Evolutionary conservation across 2,113 vertebrate species (phyloP).

Genomic region (Falcunculus frontatus): DNA sequence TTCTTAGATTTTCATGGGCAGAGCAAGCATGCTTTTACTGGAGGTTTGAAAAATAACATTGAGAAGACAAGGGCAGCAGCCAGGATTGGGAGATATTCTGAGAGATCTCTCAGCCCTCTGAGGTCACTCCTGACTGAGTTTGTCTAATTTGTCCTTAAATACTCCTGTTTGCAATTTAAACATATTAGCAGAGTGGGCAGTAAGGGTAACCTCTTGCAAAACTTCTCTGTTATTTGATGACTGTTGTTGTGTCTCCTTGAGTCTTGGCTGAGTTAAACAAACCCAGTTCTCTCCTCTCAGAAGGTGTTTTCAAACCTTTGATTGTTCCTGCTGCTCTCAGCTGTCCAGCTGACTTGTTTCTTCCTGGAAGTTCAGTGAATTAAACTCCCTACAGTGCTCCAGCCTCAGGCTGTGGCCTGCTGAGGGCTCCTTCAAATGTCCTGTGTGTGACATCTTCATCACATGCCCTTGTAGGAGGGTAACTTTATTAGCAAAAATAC

Average conservation of each 20-base stretch:
- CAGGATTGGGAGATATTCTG: not conserved
- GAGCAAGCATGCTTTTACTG: not conserved
- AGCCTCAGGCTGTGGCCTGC: not conserved
- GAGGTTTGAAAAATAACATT: not conserved
- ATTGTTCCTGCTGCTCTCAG: not conserved
- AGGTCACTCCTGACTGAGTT: not conserved
- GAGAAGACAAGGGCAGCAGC: not conserved
- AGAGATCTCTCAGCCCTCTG: not conserved
- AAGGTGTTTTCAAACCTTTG: conserved; percentile 1
- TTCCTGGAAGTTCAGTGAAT: not conserved
- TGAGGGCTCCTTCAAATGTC: not conserved
- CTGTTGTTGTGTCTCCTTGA: not conserved
- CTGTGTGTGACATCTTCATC: not conserved
- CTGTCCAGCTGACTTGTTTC: not conserved
- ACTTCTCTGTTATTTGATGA: not conserved
- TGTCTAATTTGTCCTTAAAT: not conserved
- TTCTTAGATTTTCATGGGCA: not conserved
- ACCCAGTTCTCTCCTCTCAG: not conserved
- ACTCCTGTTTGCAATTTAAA: not conserved
- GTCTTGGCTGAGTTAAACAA: not conserved
- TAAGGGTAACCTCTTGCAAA: not conserved
- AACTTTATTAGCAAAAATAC: not conserved
- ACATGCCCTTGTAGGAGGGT: not conserved
- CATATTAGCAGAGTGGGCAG: not conserved
- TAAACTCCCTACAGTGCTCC: not conserved